Evolutionary conservation across 2,113 vertebrate genomes (phyloP).

Genomic region (Megalops atlanticus): DNA sequence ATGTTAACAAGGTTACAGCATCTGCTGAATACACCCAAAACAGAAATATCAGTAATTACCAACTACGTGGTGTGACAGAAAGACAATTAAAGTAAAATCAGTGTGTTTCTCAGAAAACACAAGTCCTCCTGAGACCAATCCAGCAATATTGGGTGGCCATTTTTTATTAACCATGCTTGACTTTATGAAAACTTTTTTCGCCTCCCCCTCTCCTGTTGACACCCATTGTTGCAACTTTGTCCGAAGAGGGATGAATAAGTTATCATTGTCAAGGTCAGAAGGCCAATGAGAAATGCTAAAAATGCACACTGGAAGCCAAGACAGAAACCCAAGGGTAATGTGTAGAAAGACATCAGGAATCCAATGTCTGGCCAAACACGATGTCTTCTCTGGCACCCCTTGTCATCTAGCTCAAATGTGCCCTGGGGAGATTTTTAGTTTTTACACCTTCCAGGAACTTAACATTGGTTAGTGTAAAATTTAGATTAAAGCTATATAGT

Average conservation of each 20-base stretch:
- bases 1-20: conserved; percentile 25
- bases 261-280: conserved; percentile 68
- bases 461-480: neutral
- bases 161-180: conserved; percentile 57
- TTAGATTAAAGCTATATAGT: neutral
- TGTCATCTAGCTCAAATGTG: conserved; percentile 23
- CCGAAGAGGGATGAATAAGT: conserved; percentile 63
- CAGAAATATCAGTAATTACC: conserved; percentile 33
- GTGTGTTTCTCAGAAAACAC: conserved; percentile 27
- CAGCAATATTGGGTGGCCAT: conserved; percentile 50
- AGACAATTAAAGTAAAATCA: conserved; percentile 27
- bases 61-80: neutral
- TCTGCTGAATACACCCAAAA: conserved; percentile 26
- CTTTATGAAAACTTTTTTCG: conserved; percentile 49
- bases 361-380: conserved; percentile 35
- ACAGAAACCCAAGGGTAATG: conserved; percentile 39
- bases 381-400: conserved; percentile 27
- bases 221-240: conserved; percentile 46
- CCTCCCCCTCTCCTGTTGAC: conserved; percentile 26
- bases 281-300: conserved; percentile 63
- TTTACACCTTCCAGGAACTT: neutral
- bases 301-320: conserved; percentile 48
- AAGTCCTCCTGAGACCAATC: conserved; percentile 38
- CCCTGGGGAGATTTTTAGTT: neutral
- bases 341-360: conserved; percentile 56